Evolutionary conservation across 2,113 vertebrate genomes (phyloP), one percentile per base, ranked within the genome.

Genomic region (Thalassoma bifasciatum): DNA sequence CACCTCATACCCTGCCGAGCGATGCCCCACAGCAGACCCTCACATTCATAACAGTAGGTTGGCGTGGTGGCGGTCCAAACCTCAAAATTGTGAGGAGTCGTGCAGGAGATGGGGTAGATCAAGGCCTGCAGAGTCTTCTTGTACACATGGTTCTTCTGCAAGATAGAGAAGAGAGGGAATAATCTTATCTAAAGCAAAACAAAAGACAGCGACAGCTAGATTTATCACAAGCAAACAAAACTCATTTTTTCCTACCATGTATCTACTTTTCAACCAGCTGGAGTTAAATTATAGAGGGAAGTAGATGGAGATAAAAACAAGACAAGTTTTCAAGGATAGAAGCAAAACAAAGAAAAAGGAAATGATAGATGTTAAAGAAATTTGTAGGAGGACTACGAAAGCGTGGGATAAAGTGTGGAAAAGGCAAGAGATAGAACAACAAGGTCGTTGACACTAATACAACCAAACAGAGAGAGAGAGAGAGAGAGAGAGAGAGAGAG

Each of bases 21-120:
- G 4, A 99, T 97, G 69, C 98, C 98, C 98, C 98, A 99, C 74
- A 99, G 93, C 77, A 99, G 90, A 5, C 98, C 98, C 90, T 99
- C 97, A 0, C 98, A 99, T 69, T 99, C 98, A 0, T 98, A 97
- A 94, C 98, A 99, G 93, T 99, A 99, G 49, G 97, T 98, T 1
- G 98, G 98, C 17, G 96, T 95, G 21, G 98, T 98, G 83, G 98
- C 97, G 0, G 97, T 95, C 98, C 98, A 99, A 58, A 99, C 95
- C 82, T 99, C 97, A 1, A 99, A 98, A 89, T 96, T 96, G 92
- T 99, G 98, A 0, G 98, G 98, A 0, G 96, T 98, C 56, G 98
- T 99, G 88, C 96, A 99, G 54, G 98, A 99, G 87, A 99, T 98
- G 72, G 98, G 98, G 91, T 99, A 99, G 92, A 99, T 96, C 91